Conservation (phyloP, 2,888 invertebrate genomes). For the Drosophila trichaetosa region DNA sequence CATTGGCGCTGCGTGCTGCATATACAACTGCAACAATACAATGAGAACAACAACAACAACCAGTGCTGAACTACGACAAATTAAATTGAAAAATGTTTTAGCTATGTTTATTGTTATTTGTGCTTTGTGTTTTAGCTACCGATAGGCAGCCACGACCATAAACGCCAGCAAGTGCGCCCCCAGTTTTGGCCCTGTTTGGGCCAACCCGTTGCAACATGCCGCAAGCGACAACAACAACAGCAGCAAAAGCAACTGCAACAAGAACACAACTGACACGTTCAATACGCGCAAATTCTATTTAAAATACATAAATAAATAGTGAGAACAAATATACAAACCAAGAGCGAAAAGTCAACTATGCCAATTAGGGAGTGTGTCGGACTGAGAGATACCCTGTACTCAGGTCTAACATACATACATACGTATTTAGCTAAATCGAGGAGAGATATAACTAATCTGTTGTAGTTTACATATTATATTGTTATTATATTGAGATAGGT, state of each 20-base stretch:
- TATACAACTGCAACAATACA: constrained; percentile 48
- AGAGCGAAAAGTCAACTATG: constrained; percentile 7
- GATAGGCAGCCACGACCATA: constrained; percentile 57
- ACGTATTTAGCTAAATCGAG: neutral
- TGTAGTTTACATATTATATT: neutral
- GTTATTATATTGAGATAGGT: neutral
- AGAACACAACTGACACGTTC: constrained; percentile 38
- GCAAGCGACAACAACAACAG: constrained; percentile 13
- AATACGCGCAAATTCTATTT: constrained; percentile 69
- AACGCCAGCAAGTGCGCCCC: constrained; percentile 42
- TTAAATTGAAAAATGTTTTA: constrained; percentile 64
- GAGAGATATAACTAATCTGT: neutral
- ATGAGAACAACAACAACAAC: constrained; percentile 40
- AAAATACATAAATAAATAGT: constrained; percentile 46
- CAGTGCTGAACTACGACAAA: constrained; percentile 40
- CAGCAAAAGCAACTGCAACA: constrained; percentile 31
- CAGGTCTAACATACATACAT: neutral
- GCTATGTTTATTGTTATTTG: constrained; percentile 20
- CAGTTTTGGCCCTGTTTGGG: constrained; percentile 35
- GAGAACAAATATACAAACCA: constrained; percentile 31
- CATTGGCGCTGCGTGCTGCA: constrained; percentile 18
- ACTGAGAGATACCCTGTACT: neutral
- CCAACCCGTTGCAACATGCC: constrained; percentile 71
- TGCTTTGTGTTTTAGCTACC: constrained; percentile 53
- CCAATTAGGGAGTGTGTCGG: neutral